phyloP scores from a whole-genome alignment of 1,140 invertebrate species.

The Euwallacea similis region DNA sequence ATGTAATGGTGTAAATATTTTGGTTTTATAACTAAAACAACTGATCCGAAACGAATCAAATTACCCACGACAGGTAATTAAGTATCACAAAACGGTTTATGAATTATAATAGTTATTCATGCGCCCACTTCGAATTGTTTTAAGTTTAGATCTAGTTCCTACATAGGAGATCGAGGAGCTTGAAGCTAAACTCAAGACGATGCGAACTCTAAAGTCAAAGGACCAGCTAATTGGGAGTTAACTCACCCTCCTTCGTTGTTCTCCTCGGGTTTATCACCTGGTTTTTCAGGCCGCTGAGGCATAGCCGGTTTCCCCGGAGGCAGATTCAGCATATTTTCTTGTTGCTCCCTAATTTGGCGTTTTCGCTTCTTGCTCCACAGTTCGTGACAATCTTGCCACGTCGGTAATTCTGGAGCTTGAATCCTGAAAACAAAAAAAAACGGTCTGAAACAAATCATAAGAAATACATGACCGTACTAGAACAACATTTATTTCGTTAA shows the following conservation, averaged over 20 bases:
- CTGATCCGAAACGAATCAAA: neutral
- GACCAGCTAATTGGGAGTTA: neutral
- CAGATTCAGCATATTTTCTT: constrained; percentile 61
- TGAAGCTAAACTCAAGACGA: neutral
- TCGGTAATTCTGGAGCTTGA: constrained; percentile 81
- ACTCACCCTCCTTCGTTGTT: constrained; percentile 62
- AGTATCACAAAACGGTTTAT: neutral
- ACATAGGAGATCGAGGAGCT: neutral
- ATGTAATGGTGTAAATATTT: neutral
- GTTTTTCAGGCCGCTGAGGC: constrained; percentile 47
- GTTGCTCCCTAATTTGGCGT: constrained; percentile 76
- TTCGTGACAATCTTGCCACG: constrained; percentile 98
- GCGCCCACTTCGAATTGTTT: neutral
- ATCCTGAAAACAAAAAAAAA: constrained; percentile 63
- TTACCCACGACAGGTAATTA: neutral
- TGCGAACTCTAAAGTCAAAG: constrained; percentile 7
- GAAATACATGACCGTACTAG: no score
- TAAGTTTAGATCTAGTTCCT: constrained; percentile 11
- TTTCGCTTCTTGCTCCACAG: constrained; percentile 95
- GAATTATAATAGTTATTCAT: neutral
- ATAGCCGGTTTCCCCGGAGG: constrained; percentile 53
- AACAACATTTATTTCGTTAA: no score
- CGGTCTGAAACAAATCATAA: no score
- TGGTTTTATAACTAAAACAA: constrained; percentile 5
- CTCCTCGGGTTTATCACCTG: constrained; percentile 56